phyloP scores from a whole-genome alignment of 2,113 vertebrate species.

The Spermophilus dauricus region DNA sequence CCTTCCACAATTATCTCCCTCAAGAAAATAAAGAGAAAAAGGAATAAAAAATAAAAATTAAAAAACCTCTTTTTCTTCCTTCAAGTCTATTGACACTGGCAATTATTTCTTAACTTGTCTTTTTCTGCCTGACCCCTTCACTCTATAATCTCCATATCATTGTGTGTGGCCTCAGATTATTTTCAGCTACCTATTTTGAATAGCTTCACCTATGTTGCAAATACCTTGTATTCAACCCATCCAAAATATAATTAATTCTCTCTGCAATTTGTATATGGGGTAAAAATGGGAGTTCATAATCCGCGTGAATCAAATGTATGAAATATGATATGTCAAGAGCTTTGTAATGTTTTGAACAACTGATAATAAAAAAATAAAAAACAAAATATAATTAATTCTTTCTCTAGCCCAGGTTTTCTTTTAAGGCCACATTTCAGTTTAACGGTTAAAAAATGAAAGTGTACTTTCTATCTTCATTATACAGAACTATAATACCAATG shows the following conservation, averaged over 20 bases:
- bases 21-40: background rate
- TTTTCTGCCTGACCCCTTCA: background rate
- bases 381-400: background rate
- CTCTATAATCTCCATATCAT: background rate
- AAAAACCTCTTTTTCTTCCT: background rate
- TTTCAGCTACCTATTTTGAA: constrained; percentile 22
- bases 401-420: too few relatives aligned
- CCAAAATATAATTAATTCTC: background rate
- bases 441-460: background rate
- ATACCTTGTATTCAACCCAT: background rate
- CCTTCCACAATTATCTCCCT: background rate
- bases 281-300: too few relatives aligned
- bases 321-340: too few relatives aligned
- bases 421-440: background rate
- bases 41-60: background rate
- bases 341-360: too few relatives aligned
- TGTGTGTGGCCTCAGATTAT: background rate
- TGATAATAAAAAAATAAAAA: too few relatives aligned
- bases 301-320: too few relatives aligned
- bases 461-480: background rate
- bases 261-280: background rate
- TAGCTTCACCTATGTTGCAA: background rate
- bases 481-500: background rate
- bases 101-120: background rate
- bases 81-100: background rate